Conservation (phyloP, 2,888 invertebrate genomes). For the Amiota minor region DNA sequence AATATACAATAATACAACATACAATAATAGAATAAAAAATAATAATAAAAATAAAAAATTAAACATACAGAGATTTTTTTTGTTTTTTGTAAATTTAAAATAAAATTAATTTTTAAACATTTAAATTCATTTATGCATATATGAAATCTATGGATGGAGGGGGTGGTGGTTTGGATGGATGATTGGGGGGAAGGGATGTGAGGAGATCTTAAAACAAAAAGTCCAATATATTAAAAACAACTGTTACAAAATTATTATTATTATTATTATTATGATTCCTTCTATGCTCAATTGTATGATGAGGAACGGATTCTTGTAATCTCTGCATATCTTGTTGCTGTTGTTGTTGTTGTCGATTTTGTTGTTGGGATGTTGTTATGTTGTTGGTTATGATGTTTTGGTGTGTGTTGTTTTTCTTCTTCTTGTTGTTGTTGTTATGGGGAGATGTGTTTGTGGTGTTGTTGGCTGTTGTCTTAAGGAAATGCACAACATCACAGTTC, state of each 20-base stretch:
- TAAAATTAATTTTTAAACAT: not conserved
- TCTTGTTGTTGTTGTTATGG: slow-evolving; percentile 41
- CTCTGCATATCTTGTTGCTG: slow-evolving; percentile 40
- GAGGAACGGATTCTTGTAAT: not conserved
- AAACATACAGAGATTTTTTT: slow-evolving; percentile 27
- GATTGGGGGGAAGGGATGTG: slow-evolving; percentile 20
- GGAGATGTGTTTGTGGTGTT: slow-evolving; percentile 13
- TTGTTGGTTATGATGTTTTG: not conserved
- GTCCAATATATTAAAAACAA: slow-evolving; percentile 73
- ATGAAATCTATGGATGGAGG: not conserved
- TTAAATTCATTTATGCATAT: slow-evolving; percentile 20
- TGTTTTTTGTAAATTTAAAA: slow-evolving; percentile 30
- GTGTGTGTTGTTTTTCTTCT: slow-evolving; percentile 36
- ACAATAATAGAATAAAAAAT: not conserved
- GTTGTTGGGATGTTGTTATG: not conserved
- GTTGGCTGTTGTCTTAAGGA: no score
- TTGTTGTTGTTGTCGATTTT: slow-evolving; percentile 49
- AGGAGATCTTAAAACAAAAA: slow-evolving; percentile 67
- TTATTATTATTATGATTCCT: slow-evolving; percentile 56
- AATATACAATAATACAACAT: not conserved
- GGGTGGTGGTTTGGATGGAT: slow-evolving; percentile 26
- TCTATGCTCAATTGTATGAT: slow-evolving; percentile 1
- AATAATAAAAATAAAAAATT: slow-evolving; percentile 21
- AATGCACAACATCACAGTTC: no score
- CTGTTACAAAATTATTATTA: slow-evolving; percentile 68